Evolutionary conservation across 1,140 invertebrate species (phyloP).

Genomic region (Lerema accius): DNA sequence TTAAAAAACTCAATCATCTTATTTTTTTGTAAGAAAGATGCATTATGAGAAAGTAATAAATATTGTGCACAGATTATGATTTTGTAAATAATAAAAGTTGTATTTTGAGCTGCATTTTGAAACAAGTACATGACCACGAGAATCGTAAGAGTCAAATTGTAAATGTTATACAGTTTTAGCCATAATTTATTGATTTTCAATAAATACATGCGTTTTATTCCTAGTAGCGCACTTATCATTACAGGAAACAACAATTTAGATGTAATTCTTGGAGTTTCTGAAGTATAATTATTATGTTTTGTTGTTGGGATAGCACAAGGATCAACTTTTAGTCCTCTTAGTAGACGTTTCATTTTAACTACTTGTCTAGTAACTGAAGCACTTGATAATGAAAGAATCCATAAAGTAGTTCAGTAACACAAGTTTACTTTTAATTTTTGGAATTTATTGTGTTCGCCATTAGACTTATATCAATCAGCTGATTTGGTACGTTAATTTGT

Average conservation of each 20-base stretch:
- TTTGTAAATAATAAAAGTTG: slow-evolving; percentile 36
- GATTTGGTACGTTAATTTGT: not conserved
- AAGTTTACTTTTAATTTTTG: too few species aligned
- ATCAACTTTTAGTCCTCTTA: not conserved
- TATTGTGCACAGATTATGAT: slow-evolving; percentile 41
- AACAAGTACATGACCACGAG: slow-evolving; percentile 6
- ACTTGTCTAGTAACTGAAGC: too few species aligned
- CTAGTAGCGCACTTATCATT: slow-evolving; percentile 11
- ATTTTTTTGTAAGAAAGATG: slow-evolving; percentile 33
- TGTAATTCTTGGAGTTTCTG: not conserved
- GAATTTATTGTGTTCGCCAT: too few species aligned
- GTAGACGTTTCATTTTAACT: too few species aligned
- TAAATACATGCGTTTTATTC: slow-evolving; percentile 26
- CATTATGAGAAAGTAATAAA: slow-evolving; percentile 34
- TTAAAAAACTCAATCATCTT: slow-evolving; percentile 40
- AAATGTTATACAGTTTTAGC: slow-evolving; percentile 3
- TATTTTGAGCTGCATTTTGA: slow-evolving; percentile 10
- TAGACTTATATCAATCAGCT: too few species aligned
- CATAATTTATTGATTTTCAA: slow-evolving; percentile 19
- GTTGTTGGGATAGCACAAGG: not conserved
- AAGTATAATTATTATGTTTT: not conserved
- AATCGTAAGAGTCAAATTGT: slow-evolving; percentile 4
- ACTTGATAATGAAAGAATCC: too few species aligned
- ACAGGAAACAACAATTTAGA: slow-evolving; percentile 7
- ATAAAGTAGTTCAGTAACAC: too few species aligned